A percentile compares a stretch with the other conserved stretches of the same genome.
These are phyloP conservation scores for Hypena proboscidalis DNA, from an alignment of 2,888 invertebrate genomes.

Conservation along the genomic window DNA sequence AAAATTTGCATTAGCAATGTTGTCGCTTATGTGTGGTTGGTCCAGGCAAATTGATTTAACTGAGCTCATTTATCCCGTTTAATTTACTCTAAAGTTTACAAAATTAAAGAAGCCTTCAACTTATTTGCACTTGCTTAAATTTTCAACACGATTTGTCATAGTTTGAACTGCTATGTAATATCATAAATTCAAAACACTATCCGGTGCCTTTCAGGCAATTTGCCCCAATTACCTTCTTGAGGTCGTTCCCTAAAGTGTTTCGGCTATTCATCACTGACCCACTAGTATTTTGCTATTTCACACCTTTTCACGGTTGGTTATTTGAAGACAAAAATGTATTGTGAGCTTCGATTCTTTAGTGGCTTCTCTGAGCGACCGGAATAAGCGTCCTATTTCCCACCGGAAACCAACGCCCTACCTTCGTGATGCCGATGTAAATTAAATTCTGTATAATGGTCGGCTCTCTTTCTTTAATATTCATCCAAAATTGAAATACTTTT, in stretches of 20 bases:
- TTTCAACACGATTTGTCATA: too few species aligned
- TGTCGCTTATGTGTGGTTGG: too few species aligned
- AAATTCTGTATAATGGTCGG: constrained; percentile 16
- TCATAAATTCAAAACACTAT: too few species aligned
- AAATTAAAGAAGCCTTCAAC: too few species aligned
- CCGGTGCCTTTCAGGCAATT: too few species aligned
- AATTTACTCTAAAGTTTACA: too few species aligned
- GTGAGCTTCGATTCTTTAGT: constrained; percentile 10
- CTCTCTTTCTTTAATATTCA: not conserved
- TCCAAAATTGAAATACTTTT: too few species aligned
- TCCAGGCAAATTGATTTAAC: too few species aligned
- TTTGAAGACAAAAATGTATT: constrained; percentile 7
- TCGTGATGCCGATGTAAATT: constrained; percentile 23
- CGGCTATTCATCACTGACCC: not conserved
- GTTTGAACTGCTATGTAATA: too few species aligned
- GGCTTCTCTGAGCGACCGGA: constrained; percentile 3
- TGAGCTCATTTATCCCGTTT: too few species aligned
- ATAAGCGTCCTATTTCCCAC: constrained; percentile 10
- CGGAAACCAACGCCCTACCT: constrained; percentile 31
- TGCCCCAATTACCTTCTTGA: not conserved
- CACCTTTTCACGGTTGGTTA: constrained; percentile 4
- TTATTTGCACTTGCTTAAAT: too few species aligned
- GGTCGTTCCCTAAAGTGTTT: not conserved
- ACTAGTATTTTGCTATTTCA: not conserved
- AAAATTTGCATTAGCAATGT: too few species aligned